Percentiles rank a stretch among this genome's conserved stretches.
These are phyloP conservation scores for Heteromyza rotundicornis DNA, from an alignment of 2,888 invertebrate species.

Conservation along the genomic window DNA sequence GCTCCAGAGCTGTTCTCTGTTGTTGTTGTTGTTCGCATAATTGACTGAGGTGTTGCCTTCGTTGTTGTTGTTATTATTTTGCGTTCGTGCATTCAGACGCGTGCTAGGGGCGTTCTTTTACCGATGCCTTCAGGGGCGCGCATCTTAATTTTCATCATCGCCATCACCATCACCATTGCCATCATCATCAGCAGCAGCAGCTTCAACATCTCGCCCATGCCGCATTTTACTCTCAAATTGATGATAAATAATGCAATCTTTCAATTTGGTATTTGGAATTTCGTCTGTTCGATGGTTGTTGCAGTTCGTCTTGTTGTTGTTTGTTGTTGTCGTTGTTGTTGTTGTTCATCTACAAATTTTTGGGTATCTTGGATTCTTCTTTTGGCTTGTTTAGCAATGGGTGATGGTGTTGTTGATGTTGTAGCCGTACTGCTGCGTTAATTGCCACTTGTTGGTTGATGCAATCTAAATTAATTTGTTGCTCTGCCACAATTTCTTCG, in stretches of 20 bases:
- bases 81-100: neutral
- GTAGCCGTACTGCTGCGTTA: neutral
- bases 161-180: neutral
- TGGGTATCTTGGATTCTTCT: neutral
- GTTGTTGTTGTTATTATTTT: too few relatives aligned
- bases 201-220: neutral
- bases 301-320: neutral
- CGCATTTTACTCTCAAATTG: neutral
- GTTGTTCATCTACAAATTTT: neutral
- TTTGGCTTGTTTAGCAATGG: too few relatives aligned
- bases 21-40: neutral
- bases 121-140: neutral
- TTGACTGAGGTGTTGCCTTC: neutral
- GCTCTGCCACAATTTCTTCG: neutral
- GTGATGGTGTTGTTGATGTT: neutral
- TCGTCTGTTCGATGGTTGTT: neutral
- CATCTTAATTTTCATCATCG: neutral
- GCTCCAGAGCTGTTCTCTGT: neutral
- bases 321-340: neutral
- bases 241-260: slow-evolving; percentile 8
- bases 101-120: neutral
- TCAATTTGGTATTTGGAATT: neutral
- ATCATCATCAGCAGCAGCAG: neutral
- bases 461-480: neutral
- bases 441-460: neutral